Conservation (phyloP, 1,140 invertebrate species). For the Melanaphis sacchari region DNA sequence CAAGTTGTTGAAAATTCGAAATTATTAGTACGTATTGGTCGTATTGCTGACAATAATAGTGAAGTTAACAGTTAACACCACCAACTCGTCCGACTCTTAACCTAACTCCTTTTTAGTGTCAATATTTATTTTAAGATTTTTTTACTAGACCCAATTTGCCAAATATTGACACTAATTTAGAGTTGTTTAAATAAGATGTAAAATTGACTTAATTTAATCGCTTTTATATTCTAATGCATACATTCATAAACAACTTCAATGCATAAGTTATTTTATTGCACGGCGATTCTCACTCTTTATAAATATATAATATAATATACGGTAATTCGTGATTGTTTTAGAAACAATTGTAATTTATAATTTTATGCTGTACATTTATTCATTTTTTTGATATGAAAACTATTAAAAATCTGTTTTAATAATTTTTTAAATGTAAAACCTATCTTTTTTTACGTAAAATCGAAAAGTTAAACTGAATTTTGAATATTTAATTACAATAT, state of each 20-base stretch:
- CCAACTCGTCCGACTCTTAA: neutral
- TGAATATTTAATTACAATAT: neutral
- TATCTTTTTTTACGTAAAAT: neutral
- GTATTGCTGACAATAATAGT: neutral
- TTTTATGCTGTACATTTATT: neutral
- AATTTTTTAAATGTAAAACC: neutral
- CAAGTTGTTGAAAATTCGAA: neutral
- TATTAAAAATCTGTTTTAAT: neutral
- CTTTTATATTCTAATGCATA: neutral
- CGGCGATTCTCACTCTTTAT: neutral
- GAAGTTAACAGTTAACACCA: neutral
- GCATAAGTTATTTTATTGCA: neutral
- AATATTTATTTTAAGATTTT: neutral
- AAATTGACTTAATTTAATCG: neutral
- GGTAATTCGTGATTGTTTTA: neutral
- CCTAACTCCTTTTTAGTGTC: neutral
- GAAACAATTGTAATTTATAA: neutral
- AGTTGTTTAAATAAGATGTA: neutral
- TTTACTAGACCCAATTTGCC: neutral
- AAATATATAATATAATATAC: neutral
- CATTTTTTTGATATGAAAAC: neutral
- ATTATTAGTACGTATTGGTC: neutral
- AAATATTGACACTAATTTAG: neutral
- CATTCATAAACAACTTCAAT: no score
- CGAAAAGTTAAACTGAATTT: neutral